Evolutionary conservation across 2,888 invertebrate genomes (phyloP), one percentile per base, ranked within the genome.

Genomic region (Caenorhabditis sp.): DNA sequence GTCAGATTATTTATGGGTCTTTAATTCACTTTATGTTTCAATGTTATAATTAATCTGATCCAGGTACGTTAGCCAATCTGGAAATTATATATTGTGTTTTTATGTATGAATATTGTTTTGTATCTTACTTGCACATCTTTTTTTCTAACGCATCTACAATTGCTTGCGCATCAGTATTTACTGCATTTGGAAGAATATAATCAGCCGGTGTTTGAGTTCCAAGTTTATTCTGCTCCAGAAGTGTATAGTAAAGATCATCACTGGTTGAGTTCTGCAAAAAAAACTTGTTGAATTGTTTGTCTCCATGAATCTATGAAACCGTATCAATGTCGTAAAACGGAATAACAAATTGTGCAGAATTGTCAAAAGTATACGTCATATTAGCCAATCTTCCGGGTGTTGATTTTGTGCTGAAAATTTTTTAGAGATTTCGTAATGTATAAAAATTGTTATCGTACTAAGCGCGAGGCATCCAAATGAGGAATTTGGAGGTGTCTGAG

Each of bases 291-390:
- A 23, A n/a, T 10, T 3, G 20, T 50, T 31, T 21, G 52, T 58
- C 8, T 50, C 69, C 7, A 59, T 49, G 31, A 31, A n/a, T n/a
- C 14, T 14, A 10, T 10, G 17, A 10, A 43, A 17, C 21, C 21
- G 5, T 21, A 23, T 52, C 21, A 1, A 65, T 20, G 36, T 71
- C 63, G 14, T 71, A 71, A 14, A 71, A 71, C 17, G 71, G 71
- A 57, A 71, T 67, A 3, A 71, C 71, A 56, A 71, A 71, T 27
- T 71, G 71, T 27, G 63, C 63, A 0, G 67, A 67, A 21, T 67
- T 71, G 0, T 63, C 38, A n/a, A n/a, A 4, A 0, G 67, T 71
- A 56, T 43, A 43, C 12, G 17, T 14, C 43, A 43, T 43, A 43
- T 43, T 14, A 4, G 4, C 10, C 31, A 31, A 31, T 10, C 10